Evolutionary conservation across 2,888 invertebrate genomes (phyloP).

Genomic region (Timema cristinae): DNA sequence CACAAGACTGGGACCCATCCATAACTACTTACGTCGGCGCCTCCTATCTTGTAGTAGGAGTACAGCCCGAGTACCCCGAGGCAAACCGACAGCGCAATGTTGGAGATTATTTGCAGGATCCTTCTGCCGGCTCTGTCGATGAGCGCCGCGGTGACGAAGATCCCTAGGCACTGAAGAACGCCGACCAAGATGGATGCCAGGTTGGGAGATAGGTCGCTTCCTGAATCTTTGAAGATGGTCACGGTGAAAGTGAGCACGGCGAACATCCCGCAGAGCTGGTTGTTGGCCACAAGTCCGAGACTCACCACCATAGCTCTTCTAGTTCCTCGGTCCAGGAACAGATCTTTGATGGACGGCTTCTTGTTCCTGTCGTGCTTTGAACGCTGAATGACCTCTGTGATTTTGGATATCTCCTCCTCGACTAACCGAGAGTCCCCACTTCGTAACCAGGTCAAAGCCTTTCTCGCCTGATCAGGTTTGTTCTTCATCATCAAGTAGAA

Average conservation of each 20-base stretch:
- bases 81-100: conserved; percentile 39
- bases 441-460: conserved; percentile 38
- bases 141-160: conserved; percentile 37
- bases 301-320: conserved; percentile 43
- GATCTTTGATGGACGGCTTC: conserved; percentile 36
- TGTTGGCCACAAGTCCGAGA: conserved; percentile 43
- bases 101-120: conserved; percentile 46
- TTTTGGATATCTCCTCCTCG: conserved; percentile 38
- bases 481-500: conserved; percentile 48
- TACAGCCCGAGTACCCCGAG: conserved; percentile 39
- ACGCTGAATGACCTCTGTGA: conserved; percentile 32
- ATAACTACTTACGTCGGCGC: conserved; percentile 22
- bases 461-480: conserved; percentile 46
- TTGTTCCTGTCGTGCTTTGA: conserved; percentile 25
- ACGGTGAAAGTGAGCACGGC: conserved; percentile 44
- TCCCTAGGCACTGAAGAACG: conserved; percentile 41
- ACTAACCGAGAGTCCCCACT: conserved; percentile 37
- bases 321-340: conserved; percentile 43
- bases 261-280: conserved; percentile 48
- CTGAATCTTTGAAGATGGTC: conserved; percentile 40
- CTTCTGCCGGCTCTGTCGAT: conserved; percentile 48
- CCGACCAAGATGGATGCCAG: conserved; percentile 46
- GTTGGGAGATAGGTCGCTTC: conserved; percentile 37
- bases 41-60: conserved; percentile 37
- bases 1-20: conserved; percentile 25